Conservation (phyloP, 2,797 vertebrate species). For the Orientallactaga sibirica region DNA sequence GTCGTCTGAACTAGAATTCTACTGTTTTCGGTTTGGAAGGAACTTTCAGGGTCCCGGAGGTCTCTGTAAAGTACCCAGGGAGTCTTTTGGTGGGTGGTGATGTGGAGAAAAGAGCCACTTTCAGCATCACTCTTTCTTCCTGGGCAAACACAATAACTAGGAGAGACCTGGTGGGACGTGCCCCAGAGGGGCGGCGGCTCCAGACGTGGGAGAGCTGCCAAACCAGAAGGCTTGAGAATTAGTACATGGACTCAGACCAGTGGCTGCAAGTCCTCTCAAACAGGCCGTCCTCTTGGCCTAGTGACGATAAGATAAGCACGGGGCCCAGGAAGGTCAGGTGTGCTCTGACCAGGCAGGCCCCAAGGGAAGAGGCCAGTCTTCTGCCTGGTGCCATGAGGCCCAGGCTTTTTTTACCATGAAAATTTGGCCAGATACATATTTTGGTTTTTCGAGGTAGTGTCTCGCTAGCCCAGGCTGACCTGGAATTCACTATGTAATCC, state of each 20-base stretch:
- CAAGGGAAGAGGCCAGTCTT: neutral
- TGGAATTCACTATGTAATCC: too few species aligned
- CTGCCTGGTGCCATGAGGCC: neutral
- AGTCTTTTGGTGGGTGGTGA: neutral
- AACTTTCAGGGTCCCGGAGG: neutral
- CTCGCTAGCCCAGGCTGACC: too few species aligned
- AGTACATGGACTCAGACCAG: neutral
- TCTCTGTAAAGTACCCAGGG: neutral
- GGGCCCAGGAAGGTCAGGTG: neutral
- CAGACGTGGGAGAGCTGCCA: neutral
- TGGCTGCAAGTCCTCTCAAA: neutral
- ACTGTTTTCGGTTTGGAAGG: neutral
- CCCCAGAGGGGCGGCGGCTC: neutral
- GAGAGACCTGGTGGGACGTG: neutral
- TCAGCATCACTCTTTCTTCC: neutral
- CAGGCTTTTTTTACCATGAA: neutral
- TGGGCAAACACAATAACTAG: neutral
- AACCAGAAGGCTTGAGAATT: neutral
- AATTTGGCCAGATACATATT: neutral
- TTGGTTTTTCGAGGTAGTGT: too few species aligned
- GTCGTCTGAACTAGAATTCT: neutral
- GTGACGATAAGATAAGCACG: neutral
- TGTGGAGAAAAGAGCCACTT: neutral
- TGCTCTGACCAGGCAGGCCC: neutral
- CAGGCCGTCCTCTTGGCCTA: neutral